A percentile compares a stretch with the other conserved stretches of the same genome.
Evolutionary conservation across 2,888 invertebrate genomes (phyloP).

Genomic region (Cerceris rybyensis): DNA sequence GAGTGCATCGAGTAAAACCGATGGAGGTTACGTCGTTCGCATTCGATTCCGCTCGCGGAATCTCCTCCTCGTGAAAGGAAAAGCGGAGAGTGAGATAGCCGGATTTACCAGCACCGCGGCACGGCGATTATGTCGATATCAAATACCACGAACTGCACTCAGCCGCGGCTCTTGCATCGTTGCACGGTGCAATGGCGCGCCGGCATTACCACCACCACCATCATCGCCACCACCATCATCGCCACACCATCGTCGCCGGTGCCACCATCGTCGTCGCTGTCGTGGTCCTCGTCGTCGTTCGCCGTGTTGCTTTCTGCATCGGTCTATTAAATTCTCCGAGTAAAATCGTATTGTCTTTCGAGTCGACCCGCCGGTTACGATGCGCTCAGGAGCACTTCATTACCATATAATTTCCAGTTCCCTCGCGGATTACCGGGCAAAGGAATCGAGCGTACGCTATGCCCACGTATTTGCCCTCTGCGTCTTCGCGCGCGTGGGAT

Average conservation of each 20-base stretch:
- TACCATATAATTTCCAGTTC: slow-evolving; percentile 70
- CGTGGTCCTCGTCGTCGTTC: slow-evolving; percentile 3
- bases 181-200: slow-evolving; percentile 21
- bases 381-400: slow-evolving; percentile 66
- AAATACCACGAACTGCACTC: slow-evolving; percentile 81
- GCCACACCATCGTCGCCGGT: slow-evolving; percentile 45
- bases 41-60: slow-evolving; percentile 46
- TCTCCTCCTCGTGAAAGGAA: slow-evolving; percentile 70
- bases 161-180: slow-evolving; percentile 59
- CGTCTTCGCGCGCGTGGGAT: slow-evolving; percentile 5
- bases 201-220: slow-evolving; percentile 10
- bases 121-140: slow-evolving; percentile 80
- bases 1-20: slow-evolving; percentile 43
- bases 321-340: slow-evolving; percentile 64
- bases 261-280: slow-evolving; percentile 46
- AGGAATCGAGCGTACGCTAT: slow-evolving; percentile 50
- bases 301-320: slow-evolving; percentile 29
- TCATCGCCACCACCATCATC: slow-evolving; percentile 49
- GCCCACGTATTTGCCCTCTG: slow-evolving; percentile 17
- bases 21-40: slow-evolving; percentile 38
- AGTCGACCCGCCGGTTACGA: slow-evolving; percentile 59
- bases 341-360: slow-evolving; percentile 74
- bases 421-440: slow-evolving; percentile 63
- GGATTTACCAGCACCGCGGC: slow-evolving; percentile 48
- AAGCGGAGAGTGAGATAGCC: slow-evolving; percentile 65